These are phyloP conservation scores for Macquaria australasica DNA, from an alignment of 2,113 vertebrate genomes.

Conservation along the genomic window DNA sequence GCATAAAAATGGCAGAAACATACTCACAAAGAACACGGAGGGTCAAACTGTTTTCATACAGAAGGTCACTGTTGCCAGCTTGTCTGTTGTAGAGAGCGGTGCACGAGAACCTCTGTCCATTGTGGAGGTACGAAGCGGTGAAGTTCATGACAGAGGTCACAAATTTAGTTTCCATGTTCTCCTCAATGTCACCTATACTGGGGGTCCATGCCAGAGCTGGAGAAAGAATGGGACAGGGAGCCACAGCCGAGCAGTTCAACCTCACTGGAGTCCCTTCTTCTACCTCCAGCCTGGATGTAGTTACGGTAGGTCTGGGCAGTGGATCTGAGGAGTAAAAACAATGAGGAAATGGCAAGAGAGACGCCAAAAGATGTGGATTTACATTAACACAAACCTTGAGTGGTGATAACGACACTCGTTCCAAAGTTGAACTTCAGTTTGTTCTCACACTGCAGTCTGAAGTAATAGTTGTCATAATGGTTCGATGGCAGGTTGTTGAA, in stretches of 20 bases:
- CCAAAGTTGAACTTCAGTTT: slow-evolving; percentile 57
- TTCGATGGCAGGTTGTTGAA: slow-evolving; percentile 53
- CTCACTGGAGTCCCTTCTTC: slow-evolving; percentile 67
- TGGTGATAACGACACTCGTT: slow-evolving; percentile 30
- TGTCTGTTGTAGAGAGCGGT: slow-evolving; percentile 57
- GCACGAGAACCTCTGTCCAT: slow-evolving; percentile 66
- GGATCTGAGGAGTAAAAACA: slow-evolving; percentile 55
- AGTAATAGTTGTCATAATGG: slow-evolving; percentile 59
- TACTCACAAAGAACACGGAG: slow-evolving; percentile 73
- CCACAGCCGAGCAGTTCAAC: slow-evolving; percentile 65
- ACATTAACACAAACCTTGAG: slow-evolving; percentile 51
- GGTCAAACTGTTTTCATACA: slow-evolving; percentile 33
- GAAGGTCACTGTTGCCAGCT: slow-evolving; percentile 32
- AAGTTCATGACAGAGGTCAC: slow-evolving; percentile 70
- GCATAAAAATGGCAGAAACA: neutral
- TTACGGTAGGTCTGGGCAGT: slow-evolving; percentile 54
- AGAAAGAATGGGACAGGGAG: slow-evolving; percentile 65
- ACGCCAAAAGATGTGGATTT: neutral
- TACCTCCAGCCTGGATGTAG: slow-evolving; percentile 54
- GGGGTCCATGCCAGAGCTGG: slow-evolving; percentile 75
- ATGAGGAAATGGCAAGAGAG: neutral
- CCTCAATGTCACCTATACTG: slow-evolving; percentile 45
- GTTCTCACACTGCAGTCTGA: slow-evolving; percentile 73
- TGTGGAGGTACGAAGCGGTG: slow-evolving; percentile 68
- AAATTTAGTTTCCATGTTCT: neutral